Conservation (phyloP, 2,797 vertebrate genomes). For the Pangasius macronema region DNA sequence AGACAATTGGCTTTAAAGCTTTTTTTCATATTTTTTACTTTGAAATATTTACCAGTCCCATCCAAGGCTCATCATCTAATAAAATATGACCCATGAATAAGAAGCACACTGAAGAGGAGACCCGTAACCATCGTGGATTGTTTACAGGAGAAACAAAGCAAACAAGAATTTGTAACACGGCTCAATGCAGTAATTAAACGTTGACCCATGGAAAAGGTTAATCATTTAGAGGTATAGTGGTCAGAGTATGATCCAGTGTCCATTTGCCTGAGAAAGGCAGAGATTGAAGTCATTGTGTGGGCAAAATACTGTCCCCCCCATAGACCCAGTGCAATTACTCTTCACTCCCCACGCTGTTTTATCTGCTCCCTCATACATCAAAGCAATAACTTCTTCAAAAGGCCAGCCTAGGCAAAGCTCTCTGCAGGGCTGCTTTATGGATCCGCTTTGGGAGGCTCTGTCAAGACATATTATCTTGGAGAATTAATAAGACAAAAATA, state of each 20-base stretch:
- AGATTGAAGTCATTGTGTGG: slow-evolving; percentile 64
- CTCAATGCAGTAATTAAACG: slow-evolving; percentile 52
- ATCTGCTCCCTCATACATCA: slow-evolving; percentile 60
- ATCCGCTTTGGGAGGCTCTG: slow-evolving; percentile 60
- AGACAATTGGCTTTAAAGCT: slow-evolving; percentile 40
- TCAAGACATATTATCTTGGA: slow-evolving; percentile 61
- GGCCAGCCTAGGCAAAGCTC: slow-evolving; percentile 58
- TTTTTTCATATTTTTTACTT: slow-evolving; percentile 39
- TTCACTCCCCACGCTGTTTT: slow-evolving; percentile 60
- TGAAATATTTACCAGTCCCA: slow-evolving; percentile 41
- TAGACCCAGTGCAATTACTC: slow-evolving; percentile 62
- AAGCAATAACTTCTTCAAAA: slow-evolving; percentile 63
- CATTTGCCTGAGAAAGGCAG: slow-evolving; percentile 57
- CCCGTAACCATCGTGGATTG: not conserved
- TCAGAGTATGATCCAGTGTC: slow-evolving; percentile 56
- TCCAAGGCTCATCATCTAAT: slow-evolving; percentile 42
- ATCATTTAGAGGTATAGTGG: slow-evolving; percentile 38
- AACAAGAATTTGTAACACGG: slow-evolving; percentile 36
- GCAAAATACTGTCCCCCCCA: slow-evolving; percentile 60
- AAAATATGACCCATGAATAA: slow-evolving; percentile 45
- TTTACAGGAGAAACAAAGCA: slow-evolving; percentile 47
- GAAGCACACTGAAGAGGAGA: not conserved
- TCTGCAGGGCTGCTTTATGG: slow-evolving; percentile 61
- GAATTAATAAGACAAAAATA: slow-evolving; percentile 62
- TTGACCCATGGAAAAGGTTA: slow-evolving; percentile 39